phyloP scores from a whole-genome alignment of 2,113 vertebrate species.

The Notarius lentiginosus region DNA sequence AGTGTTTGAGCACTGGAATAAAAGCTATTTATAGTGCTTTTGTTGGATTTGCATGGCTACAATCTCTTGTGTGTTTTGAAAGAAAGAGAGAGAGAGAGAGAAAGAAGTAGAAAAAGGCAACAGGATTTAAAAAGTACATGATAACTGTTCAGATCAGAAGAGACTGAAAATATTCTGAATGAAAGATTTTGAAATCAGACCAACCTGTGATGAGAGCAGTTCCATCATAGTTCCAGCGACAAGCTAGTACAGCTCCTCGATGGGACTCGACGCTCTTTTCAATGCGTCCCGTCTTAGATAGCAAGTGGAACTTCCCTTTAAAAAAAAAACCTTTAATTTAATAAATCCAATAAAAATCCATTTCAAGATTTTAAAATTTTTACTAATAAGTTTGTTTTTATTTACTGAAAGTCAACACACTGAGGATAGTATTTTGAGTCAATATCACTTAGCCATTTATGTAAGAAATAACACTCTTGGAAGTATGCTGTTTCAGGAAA shows the following conservation, averaged over 20 bases:
- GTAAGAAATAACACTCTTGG: not conserved
- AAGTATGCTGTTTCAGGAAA: not conserved
- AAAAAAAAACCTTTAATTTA: not conserved
- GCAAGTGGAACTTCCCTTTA: slow-evolving; percentile 91
- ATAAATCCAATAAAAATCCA: not conserved
- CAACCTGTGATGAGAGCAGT: slow-evolving; percentile 93
- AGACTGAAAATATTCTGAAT: not conserved
- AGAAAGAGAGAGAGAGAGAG: not conserved
- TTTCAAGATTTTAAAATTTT: not conserved
- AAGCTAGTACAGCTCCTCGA: slow-evolving; percentile 89
- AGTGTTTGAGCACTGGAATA: not conserved
- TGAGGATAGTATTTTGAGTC: not conserved
- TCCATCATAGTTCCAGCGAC: slow-evolving; percentile 93
- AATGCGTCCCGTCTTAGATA: slow-evolving; percentile 86
- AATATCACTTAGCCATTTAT: not conserved
- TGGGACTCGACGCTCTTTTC: slow-evolving; percentile 96
- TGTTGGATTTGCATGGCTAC: not conserved
- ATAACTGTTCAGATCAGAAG: not conserved
- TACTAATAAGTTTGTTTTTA: not conserved
- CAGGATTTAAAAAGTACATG: not conserved
- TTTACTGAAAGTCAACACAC: not conserved
- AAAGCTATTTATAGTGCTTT: not conserved
- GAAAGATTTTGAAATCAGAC: not conserved
- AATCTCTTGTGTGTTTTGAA: not conserved
- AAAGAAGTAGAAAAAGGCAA: not conserved